Percentiles rank a stretch among this genome's conserved stretches.
Evolutionary conservation across 2,888 invertebrate species (phyloP).

Genomic region (Diachrysia chrysitis): DNA sequence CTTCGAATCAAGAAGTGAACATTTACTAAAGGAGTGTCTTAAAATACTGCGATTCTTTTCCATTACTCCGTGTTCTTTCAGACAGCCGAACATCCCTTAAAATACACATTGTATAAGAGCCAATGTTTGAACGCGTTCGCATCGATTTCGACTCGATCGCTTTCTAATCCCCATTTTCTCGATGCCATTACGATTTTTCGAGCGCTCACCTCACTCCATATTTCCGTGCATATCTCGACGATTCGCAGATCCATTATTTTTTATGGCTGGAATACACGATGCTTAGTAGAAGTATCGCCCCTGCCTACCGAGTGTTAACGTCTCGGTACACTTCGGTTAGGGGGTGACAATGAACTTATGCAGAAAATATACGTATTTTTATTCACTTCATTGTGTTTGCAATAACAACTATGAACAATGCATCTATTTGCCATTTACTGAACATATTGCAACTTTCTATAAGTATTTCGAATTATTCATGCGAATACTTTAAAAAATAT

Average conservation of each 20-base stretch:
- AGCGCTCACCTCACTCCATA: slow-evolving; percentile 87
- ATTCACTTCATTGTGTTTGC: slow-evolving; percentile 16
- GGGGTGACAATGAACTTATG: slow-evolving; percentile 71
- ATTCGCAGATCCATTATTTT: slow-evolving; percentile 89
- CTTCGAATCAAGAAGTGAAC: neutral
- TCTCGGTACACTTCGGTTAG: slow-evolving; percentile 66
- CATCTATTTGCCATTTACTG: slow-evolving; percentile 4
- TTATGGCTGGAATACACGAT: slow-evolving; percentile 87
- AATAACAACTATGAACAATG: slow-evolving; percentile 7
- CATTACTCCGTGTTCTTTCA: slow-evolving; percentile 59
- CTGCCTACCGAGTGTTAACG: slow-evolving; percentile 78
- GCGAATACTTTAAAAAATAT: slow-evolving; percentile 29
- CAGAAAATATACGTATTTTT: slow-evolving; percentile 37
- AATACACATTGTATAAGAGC: slow-evolving; percentile 59
- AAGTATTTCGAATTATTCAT: neutral
- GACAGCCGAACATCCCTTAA: slow-evolving; percentile 58
- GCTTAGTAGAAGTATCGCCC: slow-evolving; percentile 81
- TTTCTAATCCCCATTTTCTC: slow-evolving; percentile 88
- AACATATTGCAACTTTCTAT: slow-evolving; percentile 1
- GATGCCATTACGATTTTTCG: slow-evolving; percentile 88
- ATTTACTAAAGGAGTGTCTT: slow-evolving; percentile 5
- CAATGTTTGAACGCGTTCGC: slow-evolving; percentile 79
- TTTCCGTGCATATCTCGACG: slow-evolving; percentile 88
- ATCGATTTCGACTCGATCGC: slow-evolving; percentile 87
- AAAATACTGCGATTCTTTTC: slow-evolving; percentile 50